Evolutionary conservation across 2,113 vertebrate species (phyloP).

Genomic region (Amphiprion ocellaris): DNA sequence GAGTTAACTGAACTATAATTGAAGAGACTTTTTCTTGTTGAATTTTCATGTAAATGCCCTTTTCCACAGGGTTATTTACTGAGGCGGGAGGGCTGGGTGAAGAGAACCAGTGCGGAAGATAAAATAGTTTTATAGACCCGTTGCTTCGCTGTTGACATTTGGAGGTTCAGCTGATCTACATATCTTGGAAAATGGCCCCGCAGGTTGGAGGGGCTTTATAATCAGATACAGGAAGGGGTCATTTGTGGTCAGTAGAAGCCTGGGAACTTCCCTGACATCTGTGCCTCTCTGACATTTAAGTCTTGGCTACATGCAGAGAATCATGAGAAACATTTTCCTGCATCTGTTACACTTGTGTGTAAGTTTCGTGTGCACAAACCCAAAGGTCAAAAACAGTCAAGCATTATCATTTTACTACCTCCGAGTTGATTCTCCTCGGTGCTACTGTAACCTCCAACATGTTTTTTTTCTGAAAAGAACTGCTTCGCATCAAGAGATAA

Average conservation of each 20-base stretch:
- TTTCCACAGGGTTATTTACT: conserved; percentile 6
- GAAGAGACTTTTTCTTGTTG: conserved; percentile 14
- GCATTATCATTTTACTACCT: conserved; percentile 15
- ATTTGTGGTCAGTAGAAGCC: conserved; percentile 39
- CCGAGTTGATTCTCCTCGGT: neutral
- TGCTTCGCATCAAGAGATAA: neutral
- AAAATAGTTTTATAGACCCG: conserved; percentile 11
- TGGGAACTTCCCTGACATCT: conserved; percentile 29
- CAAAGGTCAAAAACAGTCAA: conserved; percentile 50
- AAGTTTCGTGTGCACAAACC: conserved; percentile 16
- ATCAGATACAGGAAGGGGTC: conserved; percentile 42
- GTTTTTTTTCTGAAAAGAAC: neutral
- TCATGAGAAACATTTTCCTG: conserved; percentile 30
- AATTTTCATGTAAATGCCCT: conserved; percentile 1
- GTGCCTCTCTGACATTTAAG: conserved; percentile 67
- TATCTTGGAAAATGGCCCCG: conserved; percentile 27
- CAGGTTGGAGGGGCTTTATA: conserved; percentile 24
- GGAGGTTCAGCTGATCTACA: conserved; percentile 37
- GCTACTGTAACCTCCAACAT: neutral
- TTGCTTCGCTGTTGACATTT: conserved; percentile 51
- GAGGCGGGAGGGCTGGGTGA: neutral
- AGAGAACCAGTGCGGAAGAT: neutral
- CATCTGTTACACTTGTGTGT: conserved; percentile 32
- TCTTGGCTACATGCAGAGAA: conserved; percentile 29
- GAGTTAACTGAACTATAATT: conserved; percentile 19